Conservation (phyloP, 2,113 vertebrate species). For the Ciconia boyciana region DNA sequence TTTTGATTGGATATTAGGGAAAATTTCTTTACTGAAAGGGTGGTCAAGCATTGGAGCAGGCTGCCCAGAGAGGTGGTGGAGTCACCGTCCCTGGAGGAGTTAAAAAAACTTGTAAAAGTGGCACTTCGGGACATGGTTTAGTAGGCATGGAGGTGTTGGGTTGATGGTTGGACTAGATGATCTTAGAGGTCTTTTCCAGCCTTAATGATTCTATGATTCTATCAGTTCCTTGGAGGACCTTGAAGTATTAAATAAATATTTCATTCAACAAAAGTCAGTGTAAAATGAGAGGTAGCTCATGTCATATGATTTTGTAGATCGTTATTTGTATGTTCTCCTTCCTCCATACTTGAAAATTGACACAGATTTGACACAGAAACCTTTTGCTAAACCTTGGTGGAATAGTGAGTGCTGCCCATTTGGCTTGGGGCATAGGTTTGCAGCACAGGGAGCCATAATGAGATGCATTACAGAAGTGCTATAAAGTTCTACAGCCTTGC, state of each 20-base stretch:
- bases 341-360: neutral
- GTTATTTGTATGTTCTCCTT: neutral
- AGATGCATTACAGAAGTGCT: neutral
- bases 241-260: neutral
- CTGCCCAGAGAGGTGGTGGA: too few species aligned
- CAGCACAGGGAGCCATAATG: neutral
- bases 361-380: neutral
- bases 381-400: neutral
- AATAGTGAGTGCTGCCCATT: neutral
- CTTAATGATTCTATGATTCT: neutral
- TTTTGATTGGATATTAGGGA: too few species aligned
- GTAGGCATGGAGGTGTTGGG: too few species aligned
- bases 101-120: too few species aligned
- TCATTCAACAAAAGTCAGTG: neutral
- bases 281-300: neutral
- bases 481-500: neutral
- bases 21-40: too few species aligned
- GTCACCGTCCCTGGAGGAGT: too few species aligned
- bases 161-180: too few species aligned
- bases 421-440: neutral
- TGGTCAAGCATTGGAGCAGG: too few species aligned
- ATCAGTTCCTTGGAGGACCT: neutral
- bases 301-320: neutral
- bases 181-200: too few species aligned
- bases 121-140: too few species aligned